Conservation (phyloP, 2,888 invertebrate species). For the Ormyrus pomaceus region DNA sequence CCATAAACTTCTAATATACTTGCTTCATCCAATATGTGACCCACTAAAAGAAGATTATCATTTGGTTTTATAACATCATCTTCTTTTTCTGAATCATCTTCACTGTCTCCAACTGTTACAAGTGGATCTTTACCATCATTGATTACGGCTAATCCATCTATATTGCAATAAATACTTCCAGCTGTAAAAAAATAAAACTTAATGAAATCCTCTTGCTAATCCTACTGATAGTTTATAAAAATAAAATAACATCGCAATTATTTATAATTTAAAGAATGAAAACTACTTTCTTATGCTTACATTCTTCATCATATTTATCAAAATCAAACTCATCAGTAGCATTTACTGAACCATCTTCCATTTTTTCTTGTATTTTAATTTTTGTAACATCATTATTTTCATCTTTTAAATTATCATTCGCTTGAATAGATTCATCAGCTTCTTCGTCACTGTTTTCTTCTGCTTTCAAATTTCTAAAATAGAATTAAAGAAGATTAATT, state of each 20-base stretch:
- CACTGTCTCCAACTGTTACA: constrained; percentile 64
- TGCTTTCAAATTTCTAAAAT: constrained; percentile 73
- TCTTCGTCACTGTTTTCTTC: constrained; percentile 66
- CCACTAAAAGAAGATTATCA: constrained; percentile 93
- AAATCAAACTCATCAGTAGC: constrained; percentile 83
- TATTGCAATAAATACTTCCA: constrained; percentile 65
- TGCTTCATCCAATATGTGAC: constrained; percentile 91
- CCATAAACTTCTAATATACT: constrained; percentile 92
- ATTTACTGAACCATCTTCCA: constrained; percentile 52
- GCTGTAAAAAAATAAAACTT: constrained; percentile 58
- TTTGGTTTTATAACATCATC: constrained; percentile 91
- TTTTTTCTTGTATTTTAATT: constrained; percentile 57
- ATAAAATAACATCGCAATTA: neutral
- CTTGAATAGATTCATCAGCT: constrained; percentile 38
- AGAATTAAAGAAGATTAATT: constrained; percentile 1
- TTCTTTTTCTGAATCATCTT: constrained; percentile 87
- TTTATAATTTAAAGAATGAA: neutral
- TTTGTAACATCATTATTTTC: constrained; percentile 56
- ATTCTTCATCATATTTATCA: constrained; percentile 86
- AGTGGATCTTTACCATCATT: constrained; percentile 68
- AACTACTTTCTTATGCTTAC: constrained; percentile 68
- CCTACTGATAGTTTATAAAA: neutral
- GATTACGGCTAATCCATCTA: constrained; percentile 68
- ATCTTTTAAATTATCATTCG: constrained; percentile 62
- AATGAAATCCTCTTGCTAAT: neutral